Conservation (phyloP, 2,888 invertebrate species). For the Drosophila rellima region DNA sequence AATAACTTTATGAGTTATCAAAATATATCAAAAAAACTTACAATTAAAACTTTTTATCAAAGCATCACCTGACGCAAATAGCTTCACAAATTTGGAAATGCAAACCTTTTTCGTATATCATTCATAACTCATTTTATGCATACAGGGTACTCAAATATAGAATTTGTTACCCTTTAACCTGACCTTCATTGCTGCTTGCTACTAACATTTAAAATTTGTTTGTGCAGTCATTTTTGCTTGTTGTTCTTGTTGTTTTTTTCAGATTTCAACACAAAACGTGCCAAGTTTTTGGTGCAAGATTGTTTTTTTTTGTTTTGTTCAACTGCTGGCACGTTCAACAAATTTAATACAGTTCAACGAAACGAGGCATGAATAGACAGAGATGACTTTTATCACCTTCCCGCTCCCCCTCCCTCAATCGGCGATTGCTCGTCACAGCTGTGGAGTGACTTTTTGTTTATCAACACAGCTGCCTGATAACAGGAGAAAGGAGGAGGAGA, state of each 20-base stretch:
- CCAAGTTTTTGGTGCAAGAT: conserved; percentile 41
- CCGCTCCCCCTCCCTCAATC: not conserved
- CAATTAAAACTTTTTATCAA: no score
- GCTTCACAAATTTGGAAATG: no score
- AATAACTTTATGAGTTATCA: no score
- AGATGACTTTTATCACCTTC: conserved; percentile 18
- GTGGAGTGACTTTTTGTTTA: conserved; percentile 15
- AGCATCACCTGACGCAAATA: no score
- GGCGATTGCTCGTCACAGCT: conserved; percentile 21
- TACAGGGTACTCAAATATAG: conserved; percentile 22
- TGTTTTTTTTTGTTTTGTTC: conserved; percentile 17
- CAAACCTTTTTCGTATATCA: not conserved
- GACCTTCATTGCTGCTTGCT: conserved; percentile 74
- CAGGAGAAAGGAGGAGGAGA: not conserved
- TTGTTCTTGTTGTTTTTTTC: conserved; percentile 37
- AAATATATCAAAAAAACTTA: no score
- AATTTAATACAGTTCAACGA: conserved; percentile 71
- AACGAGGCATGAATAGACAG: conserved; percentile 24
- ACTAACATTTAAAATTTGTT: conserved; percentile 75
- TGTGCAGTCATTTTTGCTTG: conserved; percentile 29
- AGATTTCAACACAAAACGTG: conserved; percentile 81
- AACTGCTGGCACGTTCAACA: conserved; percentile 64
- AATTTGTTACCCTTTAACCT: conserved; percentile 58
- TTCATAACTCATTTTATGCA: not conserved
- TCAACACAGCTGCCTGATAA: conserved; percentile 41